Evolutionary conservation across 2,888 invertebrate genomes (phyloP), one percentile per base, ranked within the genome.

Genomic region (Muschampia plurimacula): DNA sequence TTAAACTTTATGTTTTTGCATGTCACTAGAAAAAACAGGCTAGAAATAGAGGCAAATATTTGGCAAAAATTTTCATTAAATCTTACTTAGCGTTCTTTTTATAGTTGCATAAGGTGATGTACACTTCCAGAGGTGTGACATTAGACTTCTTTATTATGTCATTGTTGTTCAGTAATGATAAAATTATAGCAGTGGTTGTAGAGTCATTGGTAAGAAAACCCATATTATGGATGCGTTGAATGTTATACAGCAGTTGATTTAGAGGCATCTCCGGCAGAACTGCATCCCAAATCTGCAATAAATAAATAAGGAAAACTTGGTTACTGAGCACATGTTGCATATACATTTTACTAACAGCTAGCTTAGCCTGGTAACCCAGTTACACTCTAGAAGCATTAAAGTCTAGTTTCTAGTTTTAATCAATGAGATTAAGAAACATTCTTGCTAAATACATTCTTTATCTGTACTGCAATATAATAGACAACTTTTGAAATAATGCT

Each of bases 221-320:
- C 86, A 95, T 91, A 85, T 96, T 96, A 83, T 96, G 96, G 71
- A 97, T 93, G 82, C 95, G 95, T 76, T 95, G 95, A 57, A 96
- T 84, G 78, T 94, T 91, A 67, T 85, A 83, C 46, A 97, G 81
- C 44, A 96, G 80, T 13, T 94, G 92, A 55, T 87, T 84, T 57
- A 96, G 80, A 62, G 92, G 84, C 85, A 96, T 88, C 74, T 95
- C 89, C 0, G 95, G 94, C 68, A 96, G 82, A 63, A 96, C 85
- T 74, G 95, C 94, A 79, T 94, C 89, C 96, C 96, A 96, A 60
- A 96, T 94, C 96, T 96, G 41, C 4, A 63, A 63, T 15, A n/a
- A 49, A n/a, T 13, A 13, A 13, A 49, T n/a, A 49, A 49, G 13
- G 6, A 13, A 49, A 10, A 13, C 13, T 15, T 55, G 8, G n/a